Evolutionary conservation across 2,113 vertebrate genomes (phyloP), one percentile per base, ranked within the genome.

Genomic region (Etheostoma cragini): DNA sequence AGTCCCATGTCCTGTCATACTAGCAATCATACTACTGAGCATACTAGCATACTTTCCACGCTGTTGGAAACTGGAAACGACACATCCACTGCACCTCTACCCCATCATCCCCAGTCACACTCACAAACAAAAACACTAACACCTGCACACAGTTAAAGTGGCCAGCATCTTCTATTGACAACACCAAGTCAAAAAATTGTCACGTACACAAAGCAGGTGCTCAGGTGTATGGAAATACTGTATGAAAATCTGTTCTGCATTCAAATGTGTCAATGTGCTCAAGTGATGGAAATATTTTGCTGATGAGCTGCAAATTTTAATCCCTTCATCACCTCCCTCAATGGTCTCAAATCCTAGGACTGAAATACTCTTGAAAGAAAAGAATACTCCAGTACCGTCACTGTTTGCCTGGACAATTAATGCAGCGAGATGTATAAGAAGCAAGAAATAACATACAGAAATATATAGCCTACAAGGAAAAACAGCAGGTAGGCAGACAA

Each of bases 241-340:
- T 84, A 90, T 70, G 86, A 78, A 91, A 91, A 91, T 89, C 19
- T 72, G 24, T 50, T 63, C 73, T 76, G 78, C 85, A 91, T 91
- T 88, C 91, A 93, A 91, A 93, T 89, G 42, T 72, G 52, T 38
- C 61, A 84, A 78, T 53, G 4, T 87, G 88, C 73, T 33, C 50
- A 76, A 88, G 72, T 60, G 81, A 80, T 80, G 81, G 82, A 90
- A 82, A 88, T 21, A 79, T 75, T 80, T 53, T n/a, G 6, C 10
- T 72, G 33, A 76, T 57, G 38, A 82, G 62, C 15, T 14, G 42
- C 63, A 76, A 19, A 64, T 61, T 83, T 76, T 11, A 69, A 83
- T 80, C 30, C 69, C 12, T 16, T 38, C 38, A 57, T 52, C 67
- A 47, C 38, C 53, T 53, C 73, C 54, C 69, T 53, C 33, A 54